These are phyloP conservation scores for Zaprionus kolodkinae DNA, from an alignment of 1,140 invertebrate genomes.

Conservation along the genomic window DNA sequence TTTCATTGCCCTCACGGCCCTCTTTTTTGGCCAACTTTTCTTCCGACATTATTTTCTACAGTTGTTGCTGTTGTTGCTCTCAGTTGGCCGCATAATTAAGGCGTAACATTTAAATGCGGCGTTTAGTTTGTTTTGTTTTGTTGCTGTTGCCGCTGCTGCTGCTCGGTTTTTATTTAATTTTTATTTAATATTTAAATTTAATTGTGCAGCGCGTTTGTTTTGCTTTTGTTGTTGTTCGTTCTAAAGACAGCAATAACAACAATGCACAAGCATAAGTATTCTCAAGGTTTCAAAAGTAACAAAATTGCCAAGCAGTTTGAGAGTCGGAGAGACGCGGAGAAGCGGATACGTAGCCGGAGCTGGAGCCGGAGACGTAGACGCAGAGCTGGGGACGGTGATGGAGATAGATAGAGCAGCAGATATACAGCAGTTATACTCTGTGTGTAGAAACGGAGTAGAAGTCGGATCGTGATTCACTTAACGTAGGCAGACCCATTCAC, in stretches of 20 bases:
- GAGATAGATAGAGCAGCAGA: constrained; percentile 1
- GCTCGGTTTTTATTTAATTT: constrained; percentile 44
- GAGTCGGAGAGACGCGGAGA: neutral
- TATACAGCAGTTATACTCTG: neutral
- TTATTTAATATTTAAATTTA: constrained; percentile 70
- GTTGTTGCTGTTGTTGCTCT: constrained; percentile 48
- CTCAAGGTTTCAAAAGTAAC: constrained; percentile 77
- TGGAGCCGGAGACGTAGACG: constrained; percentile 3
- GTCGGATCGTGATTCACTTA: constrained; percentile 65
- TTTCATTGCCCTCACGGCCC: constrained; percentile 12
- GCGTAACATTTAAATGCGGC: constrained; percentile 39
- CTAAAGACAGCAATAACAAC: constrained; percentile 50
- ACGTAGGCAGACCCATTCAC: constrained; percentile 64
- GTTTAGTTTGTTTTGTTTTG: constrained; percentile 27
- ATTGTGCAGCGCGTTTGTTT: constrained; percentile 60
- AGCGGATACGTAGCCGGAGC: constrained; percentile 5
- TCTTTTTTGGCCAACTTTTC: constrained; percentile 55
- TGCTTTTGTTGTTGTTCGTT: constrained; percentile 41
- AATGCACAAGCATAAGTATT: constrained; percentile 50
- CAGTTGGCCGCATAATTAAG: constrained; percentile 53
- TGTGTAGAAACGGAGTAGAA: constrained; percentile 35
- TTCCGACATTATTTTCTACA: constrained; percentile 65
- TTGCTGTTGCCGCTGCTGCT: neutral
- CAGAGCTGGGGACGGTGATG: constrained; percentile 3
- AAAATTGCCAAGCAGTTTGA: constrained; percentile 55